Evolutionary conservation across 2,888 invertebrate genomes (phyloP).

Genomic region (Chloroclysta siterata): DNA sequence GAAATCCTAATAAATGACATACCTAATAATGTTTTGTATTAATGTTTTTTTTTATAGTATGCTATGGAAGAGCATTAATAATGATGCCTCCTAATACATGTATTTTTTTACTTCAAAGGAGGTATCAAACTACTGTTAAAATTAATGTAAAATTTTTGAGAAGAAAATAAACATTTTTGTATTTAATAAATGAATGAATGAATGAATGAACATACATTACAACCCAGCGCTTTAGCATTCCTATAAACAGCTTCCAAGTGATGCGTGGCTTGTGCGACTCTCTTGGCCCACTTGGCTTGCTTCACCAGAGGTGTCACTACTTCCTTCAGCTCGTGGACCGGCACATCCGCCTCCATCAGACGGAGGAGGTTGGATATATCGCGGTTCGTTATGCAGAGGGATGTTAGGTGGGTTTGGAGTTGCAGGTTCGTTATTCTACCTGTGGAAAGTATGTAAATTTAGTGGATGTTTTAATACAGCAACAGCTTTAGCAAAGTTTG

Average conservation of each 20-base stretch:
- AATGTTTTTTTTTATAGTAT: no score
- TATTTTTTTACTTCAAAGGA: no score
- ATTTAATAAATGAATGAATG: no score
- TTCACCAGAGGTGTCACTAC: constrained; percentile 87
- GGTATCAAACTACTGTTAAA: no score
- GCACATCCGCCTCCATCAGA: constrained; percentile 88
- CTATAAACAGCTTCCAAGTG: constrained; percentile 90
- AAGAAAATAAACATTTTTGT: no score
- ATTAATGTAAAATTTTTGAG: no score
- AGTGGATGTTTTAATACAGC: no score
- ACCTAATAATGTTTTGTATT: no score
- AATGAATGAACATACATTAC: constrained; percentile 83
- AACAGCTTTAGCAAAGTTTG: no score
- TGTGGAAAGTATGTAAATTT: constrained; percentile 34
- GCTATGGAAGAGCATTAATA: no score
- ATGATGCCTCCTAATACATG: no score
- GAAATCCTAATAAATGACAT: no score
- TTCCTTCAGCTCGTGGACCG: constrained; percentile 83
- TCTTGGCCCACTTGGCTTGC: constrained; percentile 87
- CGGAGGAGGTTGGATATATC: constrained; percentile 86
- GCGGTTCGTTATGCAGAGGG: constrained; percentile 88
- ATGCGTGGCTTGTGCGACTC: constrained; percentile 88
- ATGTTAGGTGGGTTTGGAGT: constrained; percentile 88
- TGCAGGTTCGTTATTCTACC: constrained; percentile 87
- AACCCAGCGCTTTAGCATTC: constrained; percentile 89